Evolutionary conservation across 1,140 invertebrate genomes (phyloP).

Genomic region (Mesaphorura yosii): DNA sequence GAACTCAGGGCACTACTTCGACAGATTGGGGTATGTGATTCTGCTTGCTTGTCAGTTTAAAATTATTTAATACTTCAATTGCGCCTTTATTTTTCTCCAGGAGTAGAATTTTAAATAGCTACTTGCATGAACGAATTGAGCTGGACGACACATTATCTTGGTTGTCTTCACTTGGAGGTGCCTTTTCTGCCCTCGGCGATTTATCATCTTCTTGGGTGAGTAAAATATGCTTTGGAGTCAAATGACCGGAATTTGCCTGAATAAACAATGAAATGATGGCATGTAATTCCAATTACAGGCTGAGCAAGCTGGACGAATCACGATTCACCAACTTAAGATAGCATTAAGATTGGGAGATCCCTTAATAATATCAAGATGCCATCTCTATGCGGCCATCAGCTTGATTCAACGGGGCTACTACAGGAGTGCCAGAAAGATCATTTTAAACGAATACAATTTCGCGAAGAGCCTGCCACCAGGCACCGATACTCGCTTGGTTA

Average conservation of each 20-base stretch:
- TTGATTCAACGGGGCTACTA: slow-evolving; percentile 65
- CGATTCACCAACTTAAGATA: slow-evolving; percentile 63
- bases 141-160: slow-evolving; percentile 67
- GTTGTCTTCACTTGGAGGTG: slow-evolving; percentile 90
- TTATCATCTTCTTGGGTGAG: slow-evolving; percentile 65
- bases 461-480: slow-evolving; percentile 35
- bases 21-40: too few species aligned
- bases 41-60: too few species aligned
- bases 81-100: too few species aligned
- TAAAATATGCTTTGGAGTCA: not conserved
- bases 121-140: slow-evolving; percentile 40
- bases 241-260: not conserved
- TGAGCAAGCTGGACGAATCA: slow-evolving; percentile 72
- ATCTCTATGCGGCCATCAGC: slow-evolving; percentile 71
- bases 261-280: slow-evolving; percentile 14
- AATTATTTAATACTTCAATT: too few species aligned
- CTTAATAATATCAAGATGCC: slow-evolving; percentile 59
- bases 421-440: slow-evolving; percentile 50
- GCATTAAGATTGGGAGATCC: slow-evolving; percentile 70
- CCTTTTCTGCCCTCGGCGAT: slow-evolving; percentile 84
- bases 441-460: slow-evolving; percentile 50
- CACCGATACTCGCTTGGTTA: slow-evolving; percentile 41
- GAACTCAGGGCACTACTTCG: too few species aligned
- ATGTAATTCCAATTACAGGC: slow-evolving; percentile 48
- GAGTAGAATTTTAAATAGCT: slow-evolving; percentile 32